Evolutionary conservation across 2,113 vertebrate species (phyloP), one percentile per base, ranked within the genome.

Genomic region (Scopus umbretta): DNA sequence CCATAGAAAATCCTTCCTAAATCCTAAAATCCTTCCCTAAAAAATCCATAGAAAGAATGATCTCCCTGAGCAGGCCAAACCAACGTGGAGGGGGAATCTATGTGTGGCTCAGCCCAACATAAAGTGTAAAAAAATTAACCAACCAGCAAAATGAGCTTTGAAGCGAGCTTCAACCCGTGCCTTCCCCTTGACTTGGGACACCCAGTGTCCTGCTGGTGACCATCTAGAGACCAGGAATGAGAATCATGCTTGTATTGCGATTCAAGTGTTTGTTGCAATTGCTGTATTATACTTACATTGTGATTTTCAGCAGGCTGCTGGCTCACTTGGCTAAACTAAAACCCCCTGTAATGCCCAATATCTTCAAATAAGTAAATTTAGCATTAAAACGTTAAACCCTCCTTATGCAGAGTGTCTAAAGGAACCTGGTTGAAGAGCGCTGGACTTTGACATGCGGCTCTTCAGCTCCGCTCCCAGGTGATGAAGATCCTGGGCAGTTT

Each of bases 381-480:
- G 20, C 74, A 13, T 32, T 38, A 50, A 78, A 61, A 47, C 55
- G 22, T 21, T 5, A 16, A 36, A 58, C 18, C 18, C 10, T 45
- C 40, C 40, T 45, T 1, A 1, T 30, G 26, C 1, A 2, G 34
- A 76, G 25, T 7, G 47, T 9, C 11, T 17, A 13, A 47, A 76
- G 43, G 56, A 49, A 38, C 43, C 20, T 23, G 43, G 34, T 7
- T 30, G 73, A 76, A 29, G 34, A 75, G 15, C 8, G 3, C 17
- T 3, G 7, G 42, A 10, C 32, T 59, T 13, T 3, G 8, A 59
- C 55, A 10, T 1, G 2, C 2, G 25, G 13, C 42, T 22, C 8
- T 47, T 59, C 25, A 15, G 25, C 73, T 75, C 32, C 10, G 3
- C 2, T 36, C 55, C 73, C 55, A 7, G 72, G 25, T 29, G 42